Base-by-base conservation (phyloP, 2,113 vertebrate species). In the Anoura caudifer region DNA sequence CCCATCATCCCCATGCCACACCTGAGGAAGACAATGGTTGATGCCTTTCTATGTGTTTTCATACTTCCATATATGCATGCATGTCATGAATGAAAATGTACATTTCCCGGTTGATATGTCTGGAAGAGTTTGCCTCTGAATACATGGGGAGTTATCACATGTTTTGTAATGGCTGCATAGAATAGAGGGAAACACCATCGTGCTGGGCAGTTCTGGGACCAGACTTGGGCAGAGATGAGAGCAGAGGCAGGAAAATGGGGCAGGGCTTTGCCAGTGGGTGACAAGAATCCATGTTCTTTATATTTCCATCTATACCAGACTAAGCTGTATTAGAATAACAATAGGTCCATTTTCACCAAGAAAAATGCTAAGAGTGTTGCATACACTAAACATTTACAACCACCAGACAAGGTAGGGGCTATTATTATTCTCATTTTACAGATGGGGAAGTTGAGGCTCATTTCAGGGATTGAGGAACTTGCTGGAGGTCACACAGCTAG, bases 391-490 rank as follows among this genome's bases (percentile, higher is more conserved):
- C 10, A 73, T 80, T 65, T 90, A 70, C 3, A 28, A 56, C 36
- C 92, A 70, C 15, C 22, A 80, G 50, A 16, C n/a, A 43, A 65
- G 41, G 16, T 7, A 77, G 38, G 28, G 17, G 47, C 36, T 61
- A 5, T 31, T 45, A 59, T 80, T 82, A 16, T 36, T 63, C 41
- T 73, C 63, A 45, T 77, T 69, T 86, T n/a, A 38, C 31, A 63
- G 17, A 38, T 26, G 24, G 38, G 43, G 17, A 86, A 73, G 63
- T 26, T 38, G 79, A 87, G 88, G 61, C 12, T 95, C 7, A 10
- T 72, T 84, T 83, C 77, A 43, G 31, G 47, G 56, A 75, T 87
- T 41, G 69, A 93, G 31, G 36, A n/a, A 45, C 12, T 73, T 82
- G 17, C 61, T 50, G 24, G n/a, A 50, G 28, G 45, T 93, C 61